These are phyloP conservation scores for Serranus cabrilla DNA, from an alignment of 2,797 vertebrate genomes.

Conservation along the genomic window DNA sequence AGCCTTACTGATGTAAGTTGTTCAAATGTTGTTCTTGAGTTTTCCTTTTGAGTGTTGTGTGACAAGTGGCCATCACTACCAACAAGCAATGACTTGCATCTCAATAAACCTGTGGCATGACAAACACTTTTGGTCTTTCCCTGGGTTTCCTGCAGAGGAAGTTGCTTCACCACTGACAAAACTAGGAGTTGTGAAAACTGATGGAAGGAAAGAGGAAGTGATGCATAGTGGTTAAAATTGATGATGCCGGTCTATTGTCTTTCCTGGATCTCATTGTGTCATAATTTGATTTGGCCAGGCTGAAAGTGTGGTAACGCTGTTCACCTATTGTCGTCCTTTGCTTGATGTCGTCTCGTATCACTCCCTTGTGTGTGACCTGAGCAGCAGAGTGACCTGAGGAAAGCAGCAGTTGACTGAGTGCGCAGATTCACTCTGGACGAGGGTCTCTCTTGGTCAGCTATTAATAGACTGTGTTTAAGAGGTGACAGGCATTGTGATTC, in stretches of 20 bases:
- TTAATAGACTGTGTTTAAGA: slow-evolving; percentile 57
- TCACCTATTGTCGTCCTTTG: background rate
- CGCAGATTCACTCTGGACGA: slow-evolving; percentile 22
- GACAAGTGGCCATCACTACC: background rate
- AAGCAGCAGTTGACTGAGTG: slow-evolving; percentile 2
- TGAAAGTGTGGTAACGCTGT: slow-evolving; percentile 12
- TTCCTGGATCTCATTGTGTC: slow-evolving; percentile 34
- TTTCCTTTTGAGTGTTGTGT: background rate
- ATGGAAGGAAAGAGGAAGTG: slow-evolving; percentile 69
- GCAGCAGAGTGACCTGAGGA: slow-evolving; percentile 9
- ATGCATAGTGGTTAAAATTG: slow-evolving; percentile 55
- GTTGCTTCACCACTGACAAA: slow-evolving; percentile 73
- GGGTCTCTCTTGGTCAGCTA: slow-evolving; percentile 45
- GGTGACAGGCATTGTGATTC: slow-evolving; percentile 58
- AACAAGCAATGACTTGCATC: slow-evolving; percentile 6
- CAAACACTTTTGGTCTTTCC: slow-evolving; percentile 37
- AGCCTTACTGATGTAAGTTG: background rate
- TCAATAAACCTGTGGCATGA: background rate
- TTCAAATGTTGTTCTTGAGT: background rate
- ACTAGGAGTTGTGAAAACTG: slow-evolving; percentile 74
- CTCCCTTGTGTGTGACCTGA: background rate
- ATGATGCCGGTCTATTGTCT: slow-evolving; percentile 46
- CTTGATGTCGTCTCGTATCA: background rate
- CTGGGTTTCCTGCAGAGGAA: slow-evolving; percentile 65
- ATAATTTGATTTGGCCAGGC: slow-evolving; percentile 14